Percentiles rank a stretch among this genome's conserved stretches.
Evolutionary conservation across 2,888 invertebrate genomes (phyloP).

Genomic region (Drosophila leonis): DNA sequence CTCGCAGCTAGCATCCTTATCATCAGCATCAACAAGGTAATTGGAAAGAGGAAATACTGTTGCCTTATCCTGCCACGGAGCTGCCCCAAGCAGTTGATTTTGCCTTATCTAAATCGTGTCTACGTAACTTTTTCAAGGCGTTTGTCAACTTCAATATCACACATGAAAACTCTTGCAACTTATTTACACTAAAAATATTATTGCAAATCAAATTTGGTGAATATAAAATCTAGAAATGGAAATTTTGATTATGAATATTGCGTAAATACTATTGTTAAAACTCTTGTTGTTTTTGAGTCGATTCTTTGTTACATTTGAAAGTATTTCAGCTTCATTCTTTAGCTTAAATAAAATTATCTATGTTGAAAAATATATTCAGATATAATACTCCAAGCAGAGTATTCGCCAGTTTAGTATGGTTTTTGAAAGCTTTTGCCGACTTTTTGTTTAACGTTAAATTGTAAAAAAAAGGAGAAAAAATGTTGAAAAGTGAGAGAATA

Average conservation of each 20-base stretch:
- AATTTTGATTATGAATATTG: too few species aligned
- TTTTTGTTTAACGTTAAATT: constrained; percentile 38
- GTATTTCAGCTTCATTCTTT: too few species aligned
- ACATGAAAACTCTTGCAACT: background rate
- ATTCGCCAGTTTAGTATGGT: background rate
- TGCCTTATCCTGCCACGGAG: constrained; percentile 13
- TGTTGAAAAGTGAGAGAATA: constrained; percentile 37
- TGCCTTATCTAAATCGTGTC: background rate
- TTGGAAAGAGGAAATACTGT: constrained; percentile 13
- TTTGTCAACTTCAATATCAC: background rate
- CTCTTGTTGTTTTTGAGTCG: too few species aligned
- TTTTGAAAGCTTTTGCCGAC: background rate
- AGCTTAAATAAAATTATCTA: too few species aligned
- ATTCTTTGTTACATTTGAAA: too few species aligned
- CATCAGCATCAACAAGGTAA: constrained; percentile 25
- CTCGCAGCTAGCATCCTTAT: constrained; percentile 17
- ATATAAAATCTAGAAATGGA: background rate
- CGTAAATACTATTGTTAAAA: too few species aligned
- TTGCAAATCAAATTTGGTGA: too few species aligned
- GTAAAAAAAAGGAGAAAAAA: constrained; percentile 5
- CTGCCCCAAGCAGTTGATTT: background rate
- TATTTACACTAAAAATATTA: background rate
- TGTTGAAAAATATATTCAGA: background rate
- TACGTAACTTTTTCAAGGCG: background rate
- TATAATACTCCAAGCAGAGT: constrained; percentile 13